Base-by-base conservation (phyloP, 2,888 invertebrate genomes). In the Germaria angustata region DNA sequence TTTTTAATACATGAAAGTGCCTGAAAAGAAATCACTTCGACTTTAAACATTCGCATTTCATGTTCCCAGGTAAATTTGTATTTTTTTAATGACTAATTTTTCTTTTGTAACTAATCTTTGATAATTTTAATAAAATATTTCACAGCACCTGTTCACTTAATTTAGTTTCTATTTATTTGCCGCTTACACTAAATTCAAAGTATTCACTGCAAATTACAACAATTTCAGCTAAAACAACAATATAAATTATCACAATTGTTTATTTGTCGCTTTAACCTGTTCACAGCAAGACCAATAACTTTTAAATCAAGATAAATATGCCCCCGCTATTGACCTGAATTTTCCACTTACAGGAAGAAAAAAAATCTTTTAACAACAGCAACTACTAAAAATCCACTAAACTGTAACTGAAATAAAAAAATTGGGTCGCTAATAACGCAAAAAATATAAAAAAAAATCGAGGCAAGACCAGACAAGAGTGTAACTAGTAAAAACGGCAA, bases 311-410 rank as follows among this genome's bases (percentile, higher is more conserved):
- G 82, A 82, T 79, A 76, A 75, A 80, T 82, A 61, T 76, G 82
- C 79, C 82, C 82, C 82, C 82, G 66, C 82, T 66, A 82, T 79
- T 82, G 82, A 82, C 82, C 82, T 46, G 73, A 75, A 79, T 82
- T 73, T 79, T 59, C 65, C 72, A 79, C 65, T 79, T 73, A 17
- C 57, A 20, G 2, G 6, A 28, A 36, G 6, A 46, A n/a, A 46
- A 22, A 20, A 61, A 65, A 63, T 22, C 2, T 53, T 34, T n/a
- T 20, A 57, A 46, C 55, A 39, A 53, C 20, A 22, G 28, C 24
- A 61, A 41, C 51, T 17, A 34, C 59, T 46, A 66, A 41, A 55
- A 57, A 36, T 24, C 13, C 8, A 63, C 53, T 51, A 53, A 69
- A 69, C 44, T 53, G 24, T 69, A 69, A 61, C 53, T 77, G 44